Conservation (phyloP, 2,113 vertebrate species). For the Illadopsis cleaveri region DNA sequence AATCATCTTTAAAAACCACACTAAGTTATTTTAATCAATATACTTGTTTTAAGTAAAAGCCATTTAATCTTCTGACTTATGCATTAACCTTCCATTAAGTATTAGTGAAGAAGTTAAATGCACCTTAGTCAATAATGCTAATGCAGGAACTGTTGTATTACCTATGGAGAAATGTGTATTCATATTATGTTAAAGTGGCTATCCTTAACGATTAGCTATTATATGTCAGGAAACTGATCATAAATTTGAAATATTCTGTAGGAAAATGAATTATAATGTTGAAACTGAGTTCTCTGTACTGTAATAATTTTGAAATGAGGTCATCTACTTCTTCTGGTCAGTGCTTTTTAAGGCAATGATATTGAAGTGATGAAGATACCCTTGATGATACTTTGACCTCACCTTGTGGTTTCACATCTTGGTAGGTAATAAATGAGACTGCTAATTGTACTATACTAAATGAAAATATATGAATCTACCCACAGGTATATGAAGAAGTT, state of each 20-base stretch:
- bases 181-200: conserved; percentile 92
- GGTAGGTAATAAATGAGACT: conserved; percentile 85
- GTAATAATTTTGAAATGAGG: conserved; percentile 89
- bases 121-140: conserved; percentile 95
- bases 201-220: conserved; percentile 85
- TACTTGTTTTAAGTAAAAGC: conserved; percentile 93
- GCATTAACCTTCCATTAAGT: conserved; percentile 99
- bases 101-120: conserved; percentile 92
- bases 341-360: conserved; percentile 90
- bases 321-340: conserved; percentile 86
- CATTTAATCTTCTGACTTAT: conserved; percentile 91
- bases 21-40: conserved; percentile 93
- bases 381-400: conserved; percentile 83
- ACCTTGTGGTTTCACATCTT: conserved; percentile 82
- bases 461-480: conserved; percentile 77
- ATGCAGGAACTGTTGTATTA: conserved; percentile 81
- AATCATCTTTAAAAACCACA: conserved; percentile 82
- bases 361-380: conserved; percentile 92
- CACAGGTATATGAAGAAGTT: neutral
- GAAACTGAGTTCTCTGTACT: conserved; percentile 85
- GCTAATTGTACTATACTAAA: conserved; percentile 88
- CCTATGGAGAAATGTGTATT: conserved; percentile 88
- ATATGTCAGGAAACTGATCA: conserved; percentile 83
- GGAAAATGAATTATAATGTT: conserved; percentile 88
- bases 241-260: conserved; percentile 86